Base-by-base conservation (phyloP, 2,888 invertebrate genomes). In the Pammene fasciana region DNA sequence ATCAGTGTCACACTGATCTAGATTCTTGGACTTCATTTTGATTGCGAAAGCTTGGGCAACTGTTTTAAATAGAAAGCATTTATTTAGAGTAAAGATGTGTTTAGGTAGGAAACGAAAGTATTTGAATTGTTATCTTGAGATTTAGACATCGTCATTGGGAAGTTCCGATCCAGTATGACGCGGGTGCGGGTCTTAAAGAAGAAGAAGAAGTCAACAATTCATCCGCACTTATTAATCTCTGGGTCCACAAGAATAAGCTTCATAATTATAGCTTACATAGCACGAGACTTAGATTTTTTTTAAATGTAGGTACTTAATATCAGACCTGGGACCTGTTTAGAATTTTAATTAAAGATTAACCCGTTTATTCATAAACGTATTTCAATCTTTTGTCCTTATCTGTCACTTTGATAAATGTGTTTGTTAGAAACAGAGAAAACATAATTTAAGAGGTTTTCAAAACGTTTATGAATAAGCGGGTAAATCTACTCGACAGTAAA, bases 251-350 rank as follows among this genome's bases (percentile, higher is more conserved):
- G 1, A 50, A 61, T 50, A 50, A 14, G 46, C 46, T 50, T 57
- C 11, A 11, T 18, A 41, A 43, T 9, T 16, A 41, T 18, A 38
- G 38, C 61, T 50, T 48, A 45, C 50, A 10, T 41, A 41, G 10
- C 26, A n/a, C n/a, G n/a, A 3, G 43, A 57, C 14, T 9, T 60
- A 34, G 36, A 38, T n/a, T n/a, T n/a, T n/a, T n/a, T n/a, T n/a
- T n/a, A 18, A 13, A 16, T 18, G 5, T 18, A 50, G 34, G 18
- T 52, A 18, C 9, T 52, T 41, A 54, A 59, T 65, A 54, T 68
- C 64, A 52, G 64, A 68, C 50, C 43, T 45, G 68, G 64, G 68
- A 54, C 68, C 59, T 45, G 26, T 64, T 50, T 57, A 41, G 45
- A 59, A 59, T 18, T 45, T 45, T 65, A 64, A 54, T 43, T 54